These are phyloP conservation scores for Eidolon helvum DNA, from an alignment of 2,113 vertebrate species.

Conservation along the genomic window DNA sequence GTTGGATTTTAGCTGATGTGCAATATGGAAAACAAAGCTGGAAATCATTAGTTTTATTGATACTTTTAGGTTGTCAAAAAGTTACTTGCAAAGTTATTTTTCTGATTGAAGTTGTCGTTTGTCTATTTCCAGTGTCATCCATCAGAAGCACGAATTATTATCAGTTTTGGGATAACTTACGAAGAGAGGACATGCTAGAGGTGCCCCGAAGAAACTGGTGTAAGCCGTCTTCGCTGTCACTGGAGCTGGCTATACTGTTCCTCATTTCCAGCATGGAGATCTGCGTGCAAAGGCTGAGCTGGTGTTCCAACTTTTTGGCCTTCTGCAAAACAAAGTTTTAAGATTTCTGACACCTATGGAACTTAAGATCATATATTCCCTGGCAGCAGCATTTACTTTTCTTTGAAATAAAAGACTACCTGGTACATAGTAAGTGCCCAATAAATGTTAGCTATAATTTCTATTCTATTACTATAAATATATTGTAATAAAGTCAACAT, in stretches of 20 bases:
- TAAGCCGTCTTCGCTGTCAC: constrained; percentile 95
- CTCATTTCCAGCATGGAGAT: constrained; percentile 98
- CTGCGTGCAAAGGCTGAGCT: constrained; percentile 95
- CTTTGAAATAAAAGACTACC: not conserved
- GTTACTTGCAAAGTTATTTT: not conserved
- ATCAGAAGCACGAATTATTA: not conserved
- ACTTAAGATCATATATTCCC: not conserved
- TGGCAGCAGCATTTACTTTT: not conserved
- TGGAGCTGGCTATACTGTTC: constrained; percentile 96
- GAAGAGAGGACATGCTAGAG: constrained; percentile 89
- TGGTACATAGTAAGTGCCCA: not conserved
- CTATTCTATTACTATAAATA: not conserved
- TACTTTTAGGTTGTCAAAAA: not conserved
- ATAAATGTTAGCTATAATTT: not conserved
- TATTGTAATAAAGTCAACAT: not conserved
- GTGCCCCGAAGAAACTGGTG: constrained; percentile 94
- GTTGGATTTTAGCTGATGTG: not conserved
- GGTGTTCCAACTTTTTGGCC: constrained; percentile 92
- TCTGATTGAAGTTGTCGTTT: not conserved
- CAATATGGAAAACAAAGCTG: not conserved
- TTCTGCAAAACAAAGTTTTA: constrained; percentile 81
- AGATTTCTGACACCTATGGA: not conserved
- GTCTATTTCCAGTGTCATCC: not conserved
- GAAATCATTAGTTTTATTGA: not conserved
- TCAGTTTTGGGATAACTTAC: constrained; percentile 85